phyloP scores from a whole-genome alignment of 2,113 vertebrate species.

The Ellobius talpinus region DNA sequence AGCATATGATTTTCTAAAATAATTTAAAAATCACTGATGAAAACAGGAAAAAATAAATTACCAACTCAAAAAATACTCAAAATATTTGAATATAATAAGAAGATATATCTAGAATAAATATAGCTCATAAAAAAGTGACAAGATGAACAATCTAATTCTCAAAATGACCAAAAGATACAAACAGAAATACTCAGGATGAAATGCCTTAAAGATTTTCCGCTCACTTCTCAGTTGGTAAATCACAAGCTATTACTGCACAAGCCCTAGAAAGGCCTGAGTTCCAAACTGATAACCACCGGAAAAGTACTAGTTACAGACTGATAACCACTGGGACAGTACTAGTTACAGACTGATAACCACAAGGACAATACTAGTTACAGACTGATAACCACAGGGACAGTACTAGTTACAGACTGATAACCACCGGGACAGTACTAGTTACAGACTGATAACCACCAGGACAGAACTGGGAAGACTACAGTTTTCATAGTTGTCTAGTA shows the following conservation, averaged over 20 bases:
- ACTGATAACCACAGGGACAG: not conserved
- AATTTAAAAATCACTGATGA: not conserved
- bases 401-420: not conserved
- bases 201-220: not conserved
- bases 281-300: not conserved
- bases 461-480: not conserved
- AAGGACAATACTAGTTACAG: not conserved
- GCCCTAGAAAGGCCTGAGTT: not conserved
- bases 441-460: not conserved
- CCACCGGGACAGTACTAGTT: not conserved
- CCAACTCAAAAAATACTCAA: not conserved
- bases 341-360: not conserved
- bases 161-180: constrained; percentile 11
- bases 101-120: constrained; percentile 23
- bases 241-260: not conserved
- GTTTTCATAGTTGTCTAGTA: not conserved
- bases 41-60: not conserved
- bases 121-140: not conserved
- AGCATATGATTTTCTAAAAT: not conserved
- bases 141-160: not conserved
- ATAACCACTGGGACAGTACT: not conserved
- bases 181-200: not conserved
- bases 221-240: not conserved
- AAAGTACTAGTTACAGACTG: not conserved
- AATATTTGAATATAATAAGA: not conserved